Conservation (phyloP, 2,888 invertebrate genomes). For the Steinernema carpocapsae region DNA sequence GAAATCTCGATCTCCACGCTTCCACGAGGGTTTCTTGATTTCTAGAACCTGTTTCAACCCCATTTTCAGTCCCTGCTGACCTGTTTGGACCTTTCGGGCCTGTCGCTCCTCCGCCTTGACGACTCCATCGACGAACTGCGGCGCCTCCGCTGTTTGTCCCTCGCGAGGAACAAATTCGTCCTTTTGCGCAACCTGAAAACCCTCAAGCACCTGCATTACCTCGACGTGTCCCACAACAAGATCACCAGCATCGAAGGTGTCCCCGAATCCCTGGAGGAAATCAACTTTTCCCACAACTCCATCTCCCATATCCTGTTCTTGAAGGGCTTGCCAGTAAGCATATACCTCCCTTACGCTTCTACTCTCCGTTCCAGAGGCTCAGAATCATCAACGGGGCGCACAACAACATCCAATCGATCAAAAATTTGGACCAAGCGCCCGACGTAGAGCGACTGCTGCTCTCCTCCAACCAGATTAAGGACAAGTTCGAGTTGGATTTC, state of each 20-base stretch:
- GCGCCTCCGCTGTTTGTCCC: conserved; percentile 49
- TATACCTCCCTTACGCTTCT: neutral
- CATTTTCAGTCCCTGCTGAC: conserved; percentile 49
- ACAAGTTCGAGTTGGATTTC: conserved; percentile 47
- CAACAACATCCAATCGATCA: conserved; percentile 55
- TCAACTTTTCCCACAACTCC: conserved; percentile 50
- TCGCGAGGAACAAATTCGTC: conserved; percentile 54
- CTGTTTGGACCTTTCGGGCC: conserved; percentile 52
- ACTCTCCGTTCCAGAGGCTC: conserved; percentile 42
- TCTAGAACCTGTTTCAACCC: neutral
- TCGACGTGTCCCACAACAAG: conserved; percentile 56
- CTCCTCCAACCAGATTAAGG: conserved; percentile 46
- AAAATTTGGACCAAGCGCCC: conserved; percentile 52
- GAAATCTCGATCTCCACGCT: conserved; percentile 35
- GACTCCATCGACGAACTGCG: conserved; percentile 54
- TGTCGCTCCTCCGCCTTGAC: conserved; percentile 53
- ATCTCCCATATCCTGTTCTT: conserved; percentile 48
- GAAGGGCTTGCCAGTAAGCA: conserved; percentile 44
- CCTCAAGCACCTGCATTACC: conserved; percentile 47
- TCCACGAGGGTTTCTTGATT: conserved; percentile 30
- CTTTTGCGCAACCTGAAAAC: conserved; percentile 53
- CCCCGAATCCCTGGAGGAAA: conserved; percentile 48
- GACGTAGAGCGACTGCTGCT: conserved; percentile 44
- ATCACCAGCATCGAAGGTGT: conserved; percentile 57
- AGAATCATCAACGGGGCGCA: conserved; percentile 44